Evolutionary conservation across 2,113 vertebrate species (phyloP).

Genomic region (Erythrolamprus reginae): DNA sequence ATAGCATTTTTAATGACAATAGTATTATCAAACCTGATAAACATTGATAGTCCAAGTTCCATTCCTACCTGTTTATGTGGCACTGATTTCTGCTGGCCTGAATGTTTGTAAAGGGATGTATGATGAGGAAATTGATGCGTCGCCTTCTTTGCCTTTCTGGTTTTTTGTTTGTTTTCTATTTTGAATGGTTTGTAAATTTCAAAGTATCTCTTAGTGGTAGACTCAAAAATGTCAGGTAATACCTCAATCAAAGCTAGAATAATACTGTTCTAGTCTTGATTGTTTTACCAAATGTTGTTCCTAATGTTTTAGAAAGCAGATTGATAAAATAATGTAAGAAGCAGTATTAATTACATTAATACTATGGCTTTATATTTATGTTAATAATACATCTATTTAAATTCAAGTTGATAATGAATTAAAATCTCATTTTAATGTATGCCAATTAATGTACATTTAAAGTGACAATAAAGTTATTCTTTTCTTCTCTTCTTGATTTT

Average conservation of each 20-base stretch:
- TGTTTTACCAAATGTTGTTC: neutral
- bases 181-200: neutral
- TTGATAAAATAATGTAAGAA: neutral
- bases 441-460: no score
- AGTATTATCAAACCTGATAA: neutral
- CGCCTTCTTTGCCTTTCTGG: neutral
- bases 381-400: slow-evolving; percentile 1
- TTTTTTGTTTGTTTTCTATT: neutral
- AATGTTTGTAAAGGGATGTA: neutral
- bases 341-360: neutral
- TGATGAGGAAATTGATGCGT: neutral
- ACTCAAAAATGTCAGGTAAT: neutral
- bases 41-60: neutral
- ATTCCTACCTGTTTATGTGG: neutral
- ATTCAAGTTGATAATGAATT: no score
- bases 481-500: slow-evolving; percentile 2
- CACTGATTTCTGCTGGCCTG: neutral
- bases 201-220: neutral
- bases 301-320: neutral
- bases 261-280: no score
- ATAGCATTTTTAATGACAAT: neutral
- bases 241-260: neutral
- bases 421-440: no score
- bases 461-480: no score
- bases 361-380: neutral